These are phyloP conservation scores for Bucorvus abyssinicus DNA, from an alignment of 2,797 vertebrate species.

Conservation along the genomic window DNA sequence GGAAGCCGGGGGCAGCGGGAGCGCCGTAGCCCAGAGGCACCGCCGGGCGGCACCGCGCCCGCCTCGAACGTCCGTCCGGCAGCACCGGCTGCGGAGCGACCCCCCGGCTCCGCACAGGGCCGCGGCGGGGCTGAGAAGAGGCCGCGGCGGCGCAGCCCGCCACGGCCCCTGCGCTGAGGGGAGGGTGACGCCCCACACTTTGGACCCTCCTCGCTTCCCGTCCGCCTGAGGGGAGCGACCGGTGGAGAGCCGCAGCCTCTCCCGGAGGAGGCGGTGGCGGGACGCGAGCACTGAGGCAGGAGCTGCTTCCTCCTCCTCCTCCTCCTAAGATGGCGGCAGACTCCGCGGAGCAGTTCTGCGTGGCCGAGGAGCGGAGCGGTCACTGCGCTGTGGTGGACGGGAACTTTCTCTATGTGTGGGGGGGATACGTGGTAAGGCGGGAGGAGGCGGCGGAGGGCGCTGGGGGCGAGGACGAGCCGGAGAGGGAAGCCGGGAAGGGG, in stretches of 20 bases:
- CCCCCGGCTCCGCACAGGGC: too few relatives aligned
- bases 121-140: neutral
- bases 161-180: neutral
- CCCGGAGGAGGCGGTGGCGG: constrained; percentile 32
- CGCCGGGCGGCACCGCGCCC: neutral
- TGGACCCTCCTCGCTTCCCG: constrained; percentile 73
- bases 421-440: constrained; percentile 91
- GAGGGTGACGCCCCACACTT: constrained; percentile 56
- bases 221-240: constrained; percentile 27
- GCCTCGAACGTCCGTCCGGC: neutral
- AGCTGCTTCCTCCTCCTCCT: neutral
- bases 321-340: constrained; percentile 52
- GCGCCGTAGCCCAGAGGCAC: too few relatives aligned
- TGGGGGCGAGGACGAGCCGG: neutral
- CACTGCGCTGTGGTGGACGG: constrained; percentile 88
- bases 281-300: neutral
- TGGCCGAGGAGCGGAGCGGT: constrained; percentile 91
- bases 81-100: too few relatives aligned
- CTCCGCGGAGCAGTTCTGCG: constrained; percentile 75
- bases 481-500: too few relatives aligned
- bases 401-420: constrained; percentile 89
- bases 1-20: too few relatives aligned
- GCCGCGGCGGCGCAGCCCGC: neutral
- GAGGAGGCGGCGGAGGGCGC: neutral
- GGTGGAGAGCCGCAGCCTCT: neutral